Conservation (phyloP, 2,888 invertebrate genomes). For the Parnassius orleans region DNA sequence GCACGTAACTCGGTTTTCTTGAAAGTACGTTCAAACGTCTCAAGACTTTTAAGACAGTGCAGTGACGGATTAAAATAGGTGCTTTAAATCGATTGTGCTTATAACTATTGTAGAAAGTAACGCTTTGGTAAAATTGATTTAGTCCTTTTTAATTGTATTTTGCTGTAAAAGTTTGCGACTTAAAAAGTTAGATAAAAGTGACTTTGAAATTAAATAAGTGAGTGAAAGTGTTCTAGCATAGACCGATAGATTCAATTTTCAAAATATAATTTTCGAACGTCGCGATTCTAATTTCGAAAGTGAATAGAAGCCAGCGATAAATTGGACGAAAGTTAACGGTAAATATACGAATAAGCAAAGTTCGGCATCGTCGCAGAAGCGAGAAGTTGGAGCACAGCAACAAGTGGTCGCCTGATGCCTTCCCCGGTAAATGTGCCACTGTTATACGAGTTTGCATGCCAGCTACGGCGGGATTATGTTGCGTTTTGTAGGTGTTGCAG, state of each 20-base stretch:
- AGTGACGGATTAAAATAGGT: constrained; percentile 64
- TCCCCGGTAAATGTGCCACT: constrained; percentile 74
- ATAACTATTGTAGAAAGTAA: constrained; percentile 34
- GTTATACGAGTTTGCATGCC: constrained; percentile 75
- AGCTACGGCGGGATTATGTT: constrained; percentile 64
- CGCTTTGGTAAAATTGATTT: constrained; percentile 8
- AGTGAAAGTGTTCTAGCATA: background rate
- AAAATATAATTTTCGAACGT: constrained; percentile 30
- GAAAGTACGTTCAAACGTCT: constrained; percentile 57
- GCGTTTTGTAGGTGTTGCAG: constrained; percentile 46
- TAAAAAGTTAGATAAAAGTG: constrained; percentile 6
- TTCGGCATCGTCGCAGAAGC: constrained; percentile 44
- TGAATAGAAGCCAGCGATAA: constrained; percentile 11
- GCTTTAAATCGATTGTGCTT: constrained; percentile 50
- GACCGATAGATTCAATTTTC: constrained; percentile 1
- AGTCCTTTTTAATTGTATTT: background rate
- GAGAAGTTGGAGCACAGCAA: constrained; percentile 68
- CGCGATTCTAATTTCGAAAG: constrained; percentile 35
- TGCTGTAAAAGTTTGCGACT: constrained; percentile 7
- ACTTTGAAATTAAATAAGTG: constrained; percentile 1
- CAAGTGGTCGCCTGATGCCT: constrained; percentile 76
- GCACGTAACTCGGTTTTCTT: constrained; percentile 42
- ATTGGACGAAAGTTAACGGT: constrained; percentile 33
- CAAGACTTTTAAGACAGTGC: constrained; percentile 55
- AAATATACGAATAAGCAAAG: constrained; percentile 52